Evolutionary conservation across 1,140 invertebrate species (phyloP).

Genomic region (Panonychus citri): DNA sequence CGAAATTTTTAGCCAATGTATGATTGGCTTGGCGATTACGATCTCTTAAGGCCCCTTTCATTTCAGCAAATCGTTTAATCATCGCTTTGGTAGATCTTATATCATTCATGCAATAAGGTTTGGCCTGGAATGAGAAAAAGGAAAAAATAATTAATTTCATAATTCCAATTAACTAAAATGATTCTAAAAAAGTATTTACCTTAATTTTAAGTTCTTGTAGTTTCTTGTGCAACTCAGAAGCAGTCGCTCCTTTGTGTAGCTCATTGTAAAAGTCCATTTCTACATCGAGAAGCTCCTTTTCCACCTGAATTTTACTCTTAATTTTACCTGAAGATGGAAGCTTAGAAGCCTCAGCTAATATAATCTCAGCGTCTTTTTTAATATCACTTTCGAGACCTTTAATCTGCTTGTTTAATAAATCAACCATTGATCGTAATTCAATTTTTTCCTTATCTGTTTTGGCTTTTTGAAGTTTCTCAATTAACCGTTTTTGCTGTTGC

Average conservation of each 20-base stretch:
- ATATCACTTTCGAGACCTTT: conserved; percentile 1
- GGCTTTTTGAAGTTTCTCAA: not conserved
- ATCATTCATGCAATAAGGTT: conserved; percentile 19
- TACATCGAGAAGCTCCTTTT: conserved; percentile 61
- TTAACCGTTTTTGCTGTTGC: not conserved
- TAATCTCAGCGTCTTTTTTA: not conserved
- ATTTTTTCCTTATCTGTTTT: conserved; percentile 1
- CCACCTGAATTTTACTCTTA: conserved; percentile 28
- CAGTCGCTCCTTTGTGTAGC: conserved; percentile 50
- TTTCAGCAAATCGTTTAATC: conserved; percentile 5
- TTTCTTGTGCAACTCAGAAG: conserved; percentile 41
- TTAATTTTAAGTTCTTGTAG: conserved; percentile 43
- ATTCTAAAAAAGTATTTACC: conserved; percentile 21
- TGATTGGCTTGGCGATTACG: conserved; percentile 8
- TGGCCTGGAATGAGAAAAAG: conserved; percentile 16
- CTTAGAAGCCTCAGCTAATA: not conserved
- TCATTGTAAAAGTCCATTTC: conserved; percentile 65
- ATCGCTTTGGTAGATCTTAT: not conserved
- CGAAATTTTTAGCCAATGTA: conserved; percentile 29
- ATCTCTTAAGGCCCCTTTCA: conserved; percentile 8
- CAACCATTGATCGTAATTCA: not conserved
- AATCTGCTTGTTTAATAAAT: not conserved
- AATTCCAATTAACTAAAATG: not conserved
- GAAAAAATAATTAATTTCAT: not conserved
- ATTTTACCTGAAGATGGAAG: not conserved